Evolutionary conservation across 2,113 vertebrate species (phyloP), one percentile per base, ranked within the genome.

Genomic region (Prunella himalayana): DNA sequence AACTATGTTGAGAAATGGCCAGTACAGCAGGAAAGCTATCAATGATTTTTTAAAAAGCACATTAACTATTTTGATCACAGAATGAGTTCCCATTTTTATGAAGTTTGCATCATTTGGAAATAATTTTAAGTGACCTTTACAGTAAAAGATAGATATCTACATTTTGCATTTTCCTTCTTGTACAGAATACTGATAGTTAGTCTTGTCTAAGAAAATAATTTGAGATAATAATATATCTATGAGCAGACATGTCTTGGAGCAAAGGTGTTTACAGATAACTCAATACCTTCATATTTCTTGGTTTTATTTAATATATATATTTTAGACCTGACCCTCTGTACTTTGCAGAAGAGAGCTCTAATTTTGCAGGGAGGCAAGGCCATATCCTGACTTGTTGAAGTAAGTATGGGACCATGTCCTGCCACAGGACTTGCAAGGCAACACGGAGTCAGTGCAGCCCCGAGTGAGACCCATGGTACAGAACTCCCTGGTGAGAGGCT

Each of bases 391-490:
- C 33, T 59, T 50, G 41, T 30, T 81, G 30, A 35, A 50, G 4
- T 42, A 41, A 66, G 8, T 9, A 12, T 47, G 33, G 35, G 47
- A 47, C 15, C 1, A 4, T 31, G 13, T 81, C 47, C 35, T 91
- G 51, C 50, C n/a, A 10, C 50, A 71, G 44, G 23, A 22, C 16
- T 17, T 82, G 15, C 51, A 56, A 42, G 17, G 56, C 18, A 47
- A 15, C 11, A 19, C 0, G 0, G 30, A 49, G 6, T 61, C 18
- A 30, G 31, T 20, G 47, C 23, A 68, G 39, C 30, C n/a, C n/a
- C 75, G 37, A 73, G 24, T 51, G 53, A 94, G 19, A 84, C 5
- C 14, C 42, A 6, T 1, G 3, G 18, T 56, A 24, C 3, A 44
- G 31, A 68, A 8, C 39, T 76, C 11, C 9, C 20, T 79, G 33